These are phyloP conservation scores for Stenodera caucasica DNA, from an alignment of 2,888 invertebrate species.

Conservation along the genomic window DNA sequence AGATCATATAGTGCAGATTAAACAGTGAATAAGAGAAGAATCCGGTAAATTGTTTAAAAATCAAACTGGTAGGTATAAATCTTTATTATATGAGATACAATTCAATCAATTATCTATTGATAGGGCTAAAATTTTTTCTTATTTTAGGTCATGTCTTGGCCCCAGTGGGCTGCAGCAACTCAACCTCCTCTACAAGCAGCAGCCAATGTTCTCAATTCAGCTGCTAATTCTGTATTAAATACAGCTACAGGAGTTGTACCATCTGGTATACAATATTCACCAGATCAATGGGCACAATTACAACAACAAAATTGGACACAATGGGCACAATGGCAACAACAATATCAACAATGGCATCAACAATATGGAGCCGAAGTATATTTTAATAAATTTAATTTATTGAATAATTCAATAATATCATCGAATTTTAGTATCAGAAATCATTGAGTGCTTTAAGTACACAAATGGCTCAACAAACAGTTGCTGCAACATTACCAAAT, in stretches of 20 bases:
- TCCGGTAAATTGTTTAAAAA: conserved; percentile 2
- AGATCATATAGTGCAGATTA: conserved; percentile 14
- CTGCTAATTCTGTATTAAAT: conserved; percentile 35
- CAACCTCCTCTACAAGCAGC: conserved; percentile 32
- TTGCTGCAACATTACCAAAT: conserved; percentile 45
- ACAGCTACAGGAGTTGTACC: conserved; percentile 41
- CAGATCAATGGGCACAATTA: conserved; percentile 70
- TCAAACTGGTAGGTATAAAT: conserved; percentile 18
- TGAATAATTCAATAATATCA: conserved; percentile 2
- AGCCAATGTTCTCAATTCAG: conserved; percentile 11
- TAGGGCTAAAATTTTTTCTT: not conserved
- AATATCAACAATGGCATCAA: conserved; percentile 75
- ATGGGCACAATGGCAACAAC: conserved; percentile 77
- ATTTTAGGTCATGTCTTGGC: conserved; percentile 51
- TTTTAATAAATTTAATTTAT: conserved; percentile 9
- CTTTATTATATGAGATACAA: not conserved
- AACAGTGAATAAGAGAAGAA: conserved; percentile 10
- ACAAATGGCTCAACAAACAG: conserved; percentile 28
- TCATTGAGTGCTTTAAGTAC: conserved; percentile 53
- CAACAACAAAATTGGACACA: conserved; percentile 75
- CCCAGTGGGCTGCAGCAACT: conserved; percentile 45
- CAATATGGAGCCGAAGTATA: conserved; percentile 74
- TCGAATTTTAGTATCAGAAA: conserved; percentile 58
- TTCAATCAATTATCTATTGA: not conserved
- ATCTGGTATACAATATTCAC: conserved; percentile 57